These are phyloP conservation scores for Laupala kohalensis DNA, from an alignment of 1,140 invertebrate genomes.

Conservation along the genomic window DNA sequence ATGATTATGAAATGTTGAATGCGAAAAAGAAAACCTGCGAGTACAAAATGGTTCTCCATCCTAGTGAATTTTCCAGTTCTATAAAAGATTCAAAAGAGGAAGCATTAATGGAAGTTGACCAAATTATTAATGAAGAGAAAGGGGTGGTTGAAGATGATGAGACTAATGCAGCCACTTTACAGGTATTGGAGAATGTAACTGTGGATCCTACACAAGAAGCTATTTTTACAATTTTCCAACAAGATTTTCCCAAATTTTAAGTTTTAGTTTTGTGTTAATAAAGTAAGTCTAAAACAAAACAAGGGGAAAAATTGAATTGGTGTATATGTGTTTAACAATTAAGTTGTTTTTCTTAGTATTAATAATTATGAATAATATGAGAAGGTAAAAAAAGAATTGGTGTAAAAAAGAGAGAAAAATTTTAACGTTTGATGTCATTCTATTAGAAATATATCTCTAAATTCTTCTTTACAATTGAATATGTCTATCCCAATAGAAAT, in stretches of 20 bases:
- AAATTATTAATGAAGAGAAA: background rate
- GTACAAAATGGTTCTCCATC: slow-evolving; percentile 16
- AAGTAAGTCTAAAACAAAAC: background rate
- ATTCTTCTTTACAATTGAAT: background rate
- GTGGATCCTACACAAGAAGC: background rate
- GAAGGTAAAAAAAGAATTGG: background rate
- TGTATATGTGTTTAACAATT: background rate
- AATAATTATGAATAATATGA: background rate
- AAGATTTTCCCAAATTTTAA: background rate
- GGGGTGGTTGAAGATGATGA: background rate
- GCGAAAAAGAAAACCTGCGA: slow-evolving; percentile 7
- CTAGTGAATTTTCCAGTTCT: slow-evolving; percentile 7
- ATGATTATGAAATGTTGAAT: slow-evolving; percentile 9
- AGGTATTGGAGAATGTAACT: no score
- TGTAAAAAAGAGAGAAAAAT: no score
- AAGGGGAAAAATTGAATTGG: background rate
- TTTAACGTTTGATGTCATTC: no score
- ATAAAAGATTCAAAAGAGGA: background rate
- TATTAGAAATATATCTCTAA: no score
- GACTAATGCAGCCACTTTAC: background rate
- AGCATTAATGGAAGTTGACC: background rate
- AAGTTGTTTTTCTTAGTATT: background rate
- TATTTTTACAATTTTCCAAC: background rate
- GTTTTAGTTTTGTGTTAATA: background rate
- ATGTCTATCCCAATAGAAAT: background rate